Evolutionary conservation across 2,888 invertebrate species (phyloP).

Genomic region (Eupithecia pulchellata): DNA sequence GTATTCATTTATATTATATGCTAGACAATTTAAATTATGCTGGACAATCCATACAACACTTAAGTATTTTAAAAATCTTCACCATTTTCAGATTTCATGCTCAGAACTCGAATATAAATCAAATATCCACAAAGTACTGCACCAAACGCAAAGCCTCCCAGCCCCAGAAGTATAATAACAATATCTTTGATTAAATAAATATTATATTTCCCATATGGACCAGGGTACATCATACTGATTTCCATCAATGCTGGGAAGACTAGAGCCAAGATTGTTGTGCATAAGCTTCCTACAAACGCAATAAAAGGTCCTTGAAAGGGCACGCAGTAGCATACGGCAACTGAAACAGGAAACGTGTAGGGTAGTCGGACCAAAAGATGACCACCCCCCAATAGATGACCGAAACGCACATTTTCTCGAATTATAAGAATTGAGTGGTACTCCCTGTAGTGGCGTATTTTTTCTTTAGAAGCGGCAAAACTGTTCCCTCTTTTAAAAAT

Average conservation of each 20-base stretch:
- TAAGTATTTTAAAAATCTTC: not conserved
- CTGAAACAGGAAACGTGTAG: slow-evolving; percentile 53
- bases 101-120: slow-evolving; percentile 58
- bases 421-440: too few species aligned
- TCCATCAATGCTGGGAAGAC: slow-evolving; percentile 73
- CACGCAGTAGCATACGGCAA: slow-evolving; percentile 58
- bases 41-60: too few species aligned
- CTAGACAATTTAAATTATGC: too few species aligned
- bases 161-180: slow-evolving; percentile 54
- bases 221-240: slow-evolving; percentile 62
- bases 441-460: too few species aligned
- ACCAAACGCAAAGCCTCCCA: slow-evolving; percentile 53
- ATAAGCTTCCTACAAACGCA: slow-evolving; percentile 68
- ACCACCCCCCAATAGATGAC: too few species aligned
- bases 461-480: too few species aligned
- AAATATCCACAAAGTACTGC: slow-evolving; percentile 55
- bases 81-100: slow-evolving; percentile 40
- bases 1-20: not conserved
- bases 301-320: slow-evolving; percentile 71
- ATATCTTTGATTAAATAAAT: slow-evolving; percentile 58
- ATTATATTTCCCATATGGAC: slow-evolving; percentile 56
- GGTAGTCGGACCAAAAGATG: too few species aligned
- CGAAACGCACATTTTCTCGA: too few species aligned
- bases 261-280: slow-evolving; percentile 61
- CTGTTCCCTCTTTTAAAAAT: too few species aligned